Evolutionary conservation across 2,888 invertebrate genomes (phyloP), one percentile per base, ranked within the genome.

Genomic region (Trichogramma dendrolimi): DNA sequence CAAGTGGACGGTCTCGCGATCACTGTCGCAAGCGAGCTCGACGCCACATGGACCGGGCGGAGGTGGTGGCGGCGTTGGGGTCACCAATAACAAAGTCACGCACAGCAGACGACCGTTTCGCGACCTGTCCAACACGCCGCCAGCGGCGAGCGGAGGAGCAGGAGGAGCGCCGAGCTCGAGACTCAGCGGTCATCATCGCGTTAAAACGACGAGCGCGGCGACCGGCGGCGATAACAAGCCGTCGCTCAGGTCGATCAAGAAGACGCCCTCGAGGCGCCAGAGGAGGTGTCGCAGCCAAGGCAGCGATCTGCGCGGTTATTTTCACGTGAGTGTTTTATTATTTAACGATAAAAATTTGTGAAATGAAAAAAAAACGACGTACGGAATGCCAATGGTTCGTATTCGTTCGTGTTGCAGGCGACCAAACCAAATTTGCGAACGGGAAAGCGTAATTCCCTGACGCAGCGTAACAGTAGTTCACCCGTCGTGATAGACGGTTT

Each of bases 1-100:
- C 65, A 79, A 79, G 76, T 79, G 78, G 79, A 79, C 79, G 67
- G 78, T 79, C 62, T 79, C 79, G 64, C 78, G 79, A 70, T 77
- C 79, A 49, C 71, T 79, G 70, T 79, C 79, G 60, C 73, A 75
- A 55, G 74, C 73, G 64, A 73, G 72, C 68, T 75, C 78, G 69
- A 78, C 79, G 55, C 78, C 78, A 60, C 79, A 78, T 63, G 70
- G 71, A 50, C 72, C 72, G 42, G 55, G 55, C 3, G 63, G 60
- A 10, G 63, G 63, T 4, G 38, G 6, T 1, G 40, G 10, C 10
- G 42, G n/a, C n/a, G n/a, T n/a, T n/a, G n/a, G 6, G 6, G 7
- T 4, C 38, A 38, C 8, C 43, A 46, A 6, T 48, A 27, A 70
- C 68, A 58, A 72, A 69, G 60, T 70, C 70, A 51, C 63, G 69